phyloP scores from a whole-genome alignment of 2,113 vertebrate species.

The Tursiops truncatus region DNA sequence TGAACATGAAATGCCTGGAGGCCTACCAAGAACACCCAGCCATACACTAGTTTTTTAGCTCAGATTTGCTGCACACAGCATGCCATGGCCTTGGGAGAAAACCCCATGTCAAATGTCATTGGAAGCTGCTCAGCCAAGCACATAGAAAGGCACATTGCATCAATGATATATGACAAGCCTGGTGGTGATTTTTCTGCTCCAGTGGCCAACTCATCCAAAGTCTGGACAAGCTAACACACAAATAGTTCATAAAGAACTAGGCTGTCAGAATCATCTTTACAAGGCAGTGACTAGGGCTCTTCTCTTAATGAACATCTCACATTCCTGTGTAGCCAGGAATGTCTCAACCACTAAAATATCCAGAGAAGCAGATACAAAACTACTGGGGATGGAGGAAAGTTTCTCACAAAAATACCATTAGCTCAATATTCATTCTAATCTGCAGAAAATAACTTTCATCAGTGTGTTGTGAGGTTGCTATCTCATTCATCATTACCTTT shows the following conservation, averaged over 20 bases:
- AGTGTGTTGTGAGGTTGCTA: background rate
- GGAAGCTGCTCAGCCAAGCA: conserved; percentile 83
- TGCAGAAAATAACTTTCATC: background rate
- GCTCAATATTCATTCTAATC: background rate
- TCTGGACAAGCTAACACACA: conserved; percentile 65
- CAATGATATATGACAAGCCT: conserved; percentile 84
- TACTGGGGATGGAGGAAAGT: background rate
- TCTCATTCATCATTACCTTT: background rate
- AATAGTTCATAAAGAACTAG: conserved; percentile 74
- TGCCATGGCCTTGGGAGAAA: conserved; percentile 80
- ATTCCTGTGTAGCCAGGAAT: conserved; percentile 37
- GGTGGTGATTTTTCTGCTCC: conserved; percentile 84
- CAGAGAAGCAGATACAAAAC: background rate
- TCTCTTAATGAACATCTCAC: conserved; percentile 70
- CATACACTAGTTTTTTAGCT: conserved; percentile 46
- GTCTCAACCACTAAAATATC: conserved; percentile 48
- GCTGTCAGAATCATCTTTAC: conserved; percentile 71
- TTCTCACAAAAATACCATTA: background rate
- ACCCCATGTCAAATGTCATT: conserved; percentile 77
- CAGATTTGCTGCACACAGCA: conserved; percentile 54
- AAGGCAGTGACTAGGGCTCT: conserved; percentile 24
- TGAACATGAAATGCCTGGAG: conserved; percentile 63
- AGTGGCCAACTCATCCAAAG: conserved; percentile 76
- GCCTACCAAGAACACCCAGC: conserved; percentile 33
- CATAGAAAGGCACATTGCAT: conserved; percentile 79